Percentiles rank a stretch among this genome's conserved stretches.
Conservation (phyloP, 2,113 vertebrate species). For the Cacatua alba region DNA sequence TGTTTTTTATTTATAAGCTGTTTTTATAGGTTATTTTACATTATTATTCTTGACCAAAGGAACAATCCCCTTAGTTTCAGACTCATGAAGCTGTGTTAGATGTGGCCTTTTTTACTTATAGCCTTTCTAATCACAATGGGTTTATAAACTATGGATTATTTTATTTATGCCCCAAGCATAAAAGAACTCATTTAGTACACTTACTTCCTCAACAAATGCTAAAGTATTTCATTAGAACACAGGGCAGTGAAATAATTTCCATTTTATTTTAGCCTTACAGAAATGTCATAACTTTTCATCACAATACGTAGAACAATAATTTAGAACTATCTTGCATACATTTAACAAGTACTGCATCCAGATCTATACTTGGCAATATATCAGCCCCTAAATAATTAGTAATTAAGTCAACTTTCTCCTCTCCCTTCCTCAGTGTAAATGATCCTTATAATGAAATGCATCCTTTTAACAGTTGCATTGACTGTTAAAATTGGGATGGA, state of each 20-base stretch:
- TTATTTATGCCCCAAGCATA: conserved; percentile 10
- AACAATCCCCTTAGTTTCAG: not conserved
- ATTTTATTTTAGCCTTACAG: not conserved
- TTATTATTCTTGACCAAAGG: not conserved
- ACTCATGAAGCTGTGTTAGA: not conserved
- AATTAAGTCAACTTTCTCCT: not conserved
- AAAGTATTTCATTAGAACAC: not conserved
- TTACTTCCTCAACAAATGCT: not conserved
- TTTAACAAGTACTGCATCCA: not conserved
- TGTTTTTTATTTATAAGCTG: not conserved
- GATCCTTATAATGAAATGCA: not conserved
- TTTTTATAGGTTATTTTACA: not conserved
- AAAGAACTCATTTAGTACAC: not conserved
- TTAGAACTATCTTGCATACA: not conserved
- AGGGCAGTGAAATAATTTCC: not conserved
- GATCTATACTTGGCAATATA: not conserved
- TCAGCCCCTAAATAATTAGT: not conserved
- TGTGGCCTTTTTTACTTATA: not conserved
- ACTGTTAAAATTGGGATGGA: not conserved
- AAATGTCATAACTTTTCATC: conserved; percentile 30
- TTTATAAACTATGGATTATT: not conserved
- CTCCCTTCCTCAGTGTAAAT: not conserved
- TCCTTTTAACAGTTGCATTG: not conserved
- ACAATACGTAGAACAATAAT: not conserved
- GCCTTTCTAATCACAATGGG: not conserved